A percentile compares a stretch with the other conserved stretches of the same genome.
These are phyloP conservation scores for Drosophila sechellia DNA, from an alignment of 1,140 invertebrate species.

Conservation along the genomic window DNA sequence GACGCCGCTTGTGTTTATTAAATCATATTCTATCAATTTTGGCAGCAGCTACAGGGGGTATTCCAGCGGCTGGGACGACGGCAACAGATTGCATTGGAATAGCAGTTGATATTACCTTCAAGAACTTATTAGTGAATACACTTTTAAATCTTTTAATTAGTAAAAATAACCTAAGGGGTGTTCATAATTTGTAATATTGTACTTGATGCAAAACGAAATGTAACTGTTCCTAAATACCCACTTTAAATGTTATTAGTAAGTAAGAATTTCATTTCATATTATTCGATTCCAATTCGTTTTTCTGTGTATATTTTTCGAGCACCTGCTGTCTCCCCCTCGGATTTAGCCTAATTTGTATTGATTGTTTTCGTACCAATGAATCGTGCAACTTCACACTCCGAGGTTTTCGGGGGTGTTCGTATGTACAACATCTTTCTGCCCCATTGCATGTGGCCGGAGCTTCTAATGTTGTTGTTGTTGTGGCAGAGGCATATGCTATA, in stretches of 20 bases:
- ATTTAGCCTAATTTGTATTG: constrained; percentile 49
- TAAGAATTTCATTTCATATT: no score
- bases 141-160: no score
- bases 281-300: neutral
- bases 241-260: no score
- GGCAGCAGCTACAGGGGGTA: neutral
- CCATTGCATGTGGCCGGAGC: constrained; percentile 43
- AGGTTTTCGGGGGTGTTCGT: constrained; percentile 26
- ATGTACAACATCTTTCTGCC: constrained; percentile 40
- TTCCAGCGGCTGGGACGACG: neutral
- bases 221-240: no score
- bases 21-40: constrained; percentile 39
- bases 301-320: neutral
- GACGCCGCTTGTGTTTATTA: constrained; percentile 23
- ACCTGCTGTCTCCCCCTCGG: constrained; percentile 20
- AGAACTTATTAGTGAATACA: no score
- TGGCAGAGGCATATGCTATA: constrained; percentile 37
- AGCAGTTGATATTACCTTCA: no score
- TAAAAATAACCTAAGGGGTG: no score
- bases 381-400: constrained; percentile 33
- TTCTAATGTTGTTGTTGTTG: constrained; percentile 20
- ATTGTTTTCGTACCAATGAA: constrained; percentile 60
- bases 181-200: no score
- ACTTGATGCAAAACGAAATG: no score
- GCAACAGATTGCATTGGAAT: neutral